These are phyloP conservation scores for Semibalanus balanoides DNA, from an alignment of 1,140 invertebrate species.

Conservation along the genomic window DNA sequence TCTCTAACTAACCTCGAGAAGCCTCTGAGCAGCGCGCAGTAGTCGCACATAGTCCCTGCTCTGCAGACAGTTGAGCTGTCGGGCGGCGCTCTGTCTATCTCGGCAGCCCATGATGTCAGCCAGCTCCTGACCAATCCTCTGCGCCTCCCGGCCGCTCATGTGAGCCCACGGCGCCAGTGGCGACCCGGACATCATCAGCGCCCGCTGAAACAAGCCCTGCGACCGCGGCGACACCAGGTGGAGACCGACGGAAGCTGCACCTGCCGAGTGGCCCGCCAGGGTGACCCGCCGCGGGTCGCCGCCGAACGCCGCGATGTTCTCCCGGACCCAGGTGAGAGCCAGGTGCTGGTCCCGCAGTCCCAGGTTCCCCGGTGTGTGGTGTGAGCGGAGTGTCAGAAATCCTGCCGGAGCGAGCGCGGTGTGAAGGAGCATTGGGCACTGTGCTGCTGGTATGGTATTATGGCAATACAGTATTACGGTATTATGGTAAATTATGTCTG, in stretches of 20 bases:
- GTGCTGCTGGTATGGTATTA: no score
- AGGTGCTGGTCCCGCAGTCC: slow-evolving; percentile 34
- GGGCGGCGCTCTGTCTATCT: not conserved
- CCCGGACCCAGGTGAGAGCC: slow-evolving; percentile 32
- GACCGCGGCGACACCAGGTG: slow-evolving; percentile 37
- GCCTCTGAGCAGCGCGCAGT: not conserved
- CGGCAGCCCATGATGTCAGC: slow-evolving; percentile 5
- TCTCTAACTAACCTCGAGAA: not conserved
- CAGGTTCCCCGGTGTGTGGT: slow-evolving; percentile 33
- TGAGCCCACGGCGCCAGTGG: not conserved
- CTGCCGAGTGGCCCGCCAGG: slow-evolving; percentile 33
- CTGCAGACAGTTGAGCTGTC: not conserved
- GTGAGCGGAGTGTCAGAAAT: slow-evolving; percentile 34
- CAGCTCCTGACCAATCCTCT: not conserved
- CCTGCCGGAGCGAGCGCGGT: slow-evolving; percentile 3
- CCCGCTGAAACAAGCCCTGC: slow-evolving; percentile 10
- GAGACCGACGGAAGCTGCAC: slow-evolving; percentile 39
- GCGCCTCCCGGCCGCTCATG: not conserved
- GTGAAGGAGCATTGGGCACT: no score
- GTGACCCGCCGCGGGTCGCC: slow-evolving; percentile 33
- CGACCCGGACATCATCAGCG: slow-evolving; percentile 1
- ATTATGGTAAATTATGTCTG: no score
- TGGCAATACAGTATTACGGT: no score
- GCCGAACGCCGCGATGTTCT: slow-evolving; percentile 32
- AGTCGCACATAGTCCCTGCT: not conserved